A percentile compares a stretch with the other conserved stretches of the same genome.
Evolutionary conservation across 2,888 invertebrate species (phyloP).

Genomic region (Muscina levida): DNA sequence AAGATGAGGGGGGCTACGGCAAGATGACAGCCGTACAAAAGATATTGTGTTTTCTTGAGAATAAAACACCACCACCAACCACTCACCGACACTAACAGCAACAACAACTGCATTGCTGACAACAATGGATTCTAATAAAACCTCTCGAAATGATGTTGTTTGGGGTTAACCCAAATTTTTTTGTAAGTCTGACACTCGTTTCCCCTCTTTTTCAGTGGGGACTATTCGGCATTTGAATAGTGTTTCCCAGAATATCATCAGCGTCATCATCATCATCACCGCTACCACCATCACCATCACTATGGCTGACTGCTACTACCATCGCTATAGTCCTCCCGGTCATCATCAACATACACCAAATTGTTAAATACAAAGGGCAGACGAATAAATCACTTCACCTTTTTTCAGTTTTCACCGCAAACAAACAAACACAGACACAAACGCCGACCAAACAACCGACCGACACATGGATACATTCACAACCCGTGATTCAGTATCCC

Average conservation of each 20-base stretch:
- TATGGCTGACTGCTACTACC: background rate
- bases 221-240: background rate
- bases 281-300: background rate
- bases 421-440: constrained; percentile 38
- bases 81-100: too few species aligned
- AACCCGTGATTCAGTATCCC: constrained; percentile 20
- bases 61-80: background rate
- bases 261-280: background rate
- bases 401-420: constrained; percentile 44
- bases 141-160: background rate
- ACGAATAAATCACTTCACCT: constrained; percentile 78
- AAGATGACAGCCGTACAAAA: constrained; percentile 13
- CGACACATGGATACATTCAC: constrained; percentile 22
- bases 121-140: background rate
- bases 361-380: constrained; percentile 69
- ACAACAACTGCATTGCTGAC: background rate
- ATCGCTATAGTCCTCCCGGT: background rate
- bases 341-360: constrained; percentile 41
- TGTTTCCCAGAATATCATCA: constrained; percentile 24
- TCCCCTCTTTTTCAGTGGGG: background rate
- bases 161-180: constrained; percentile 31
- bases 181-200: background rate
- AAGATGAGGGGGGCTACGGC: constrained; percentile 28
- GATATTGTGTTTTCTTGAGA: background rate
- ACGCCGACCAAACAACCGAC: background rate